These are phyloP conservation scores for Drosophila rellima DNA, from an alignment of 2,888 invertebrate species.

Conservation along the genomic window DNA sequence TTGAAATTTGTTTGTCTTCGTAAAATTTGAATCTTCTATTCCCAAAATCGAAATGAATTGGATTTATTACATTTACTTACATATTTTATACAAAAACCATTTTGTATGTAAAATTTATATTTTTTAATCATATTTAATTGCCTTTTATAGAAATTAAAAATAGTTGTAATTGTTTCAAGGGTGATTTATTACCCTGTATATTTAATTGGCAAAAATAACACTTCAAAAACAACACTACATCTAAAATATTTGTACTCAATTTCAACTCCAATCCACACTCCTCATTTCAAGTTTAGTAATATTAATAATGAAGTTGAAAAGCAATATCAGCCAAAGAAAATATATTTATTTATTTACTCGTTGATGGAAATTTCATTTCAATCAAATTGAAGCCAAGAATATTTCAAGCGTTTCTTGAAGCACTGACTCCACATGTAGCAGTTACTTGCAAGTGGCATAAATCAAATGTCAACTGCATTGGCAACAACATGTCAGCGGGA, in stretches of 20 bases:
- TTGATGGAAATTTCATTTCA: neutral
- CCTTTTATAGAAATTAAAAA: no score
- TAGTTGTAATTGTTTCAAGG: no score
- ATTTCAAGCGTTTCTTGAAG: neutral
- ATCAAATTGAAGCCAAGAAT: neutral
- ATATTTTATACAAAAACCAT: no score
- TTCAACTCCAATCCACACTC: neutral
- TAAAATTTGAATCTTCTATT: neutral
- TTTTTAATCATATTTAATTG: no score
- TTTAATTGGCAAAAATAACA: no score
- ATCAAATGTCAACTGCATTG: constrained; percentile 37
- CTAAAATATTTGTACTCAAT: neutral
- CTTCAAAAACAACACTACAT: neutral
- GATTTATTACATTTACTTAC: neutral
- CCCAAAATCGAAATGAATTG: neutral
- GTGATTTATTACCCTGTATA: no score
- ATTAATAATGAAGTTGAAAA: neutral
- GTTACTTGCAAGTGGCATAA: constrained; percentile 25
- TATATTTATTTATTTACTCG: neutral
- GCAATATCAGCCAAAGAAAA: neutral
- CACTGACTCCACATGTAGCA: constrained; percentile 4
- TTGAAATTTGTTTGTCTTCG: constrained; percentile 15
- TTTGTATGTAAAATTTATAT: no score
- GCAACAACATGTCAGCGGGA: constrained; percentile 39
- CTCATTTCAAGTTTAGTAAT: neutral